Percentiles rank a stretch among this genome's conserved stretches.
These are phyloP conservation scores for Ramphastos sulfuratus DNA, from an alignment of 2,113 vertebrate species.

Conservation along the genomic window DNA sequence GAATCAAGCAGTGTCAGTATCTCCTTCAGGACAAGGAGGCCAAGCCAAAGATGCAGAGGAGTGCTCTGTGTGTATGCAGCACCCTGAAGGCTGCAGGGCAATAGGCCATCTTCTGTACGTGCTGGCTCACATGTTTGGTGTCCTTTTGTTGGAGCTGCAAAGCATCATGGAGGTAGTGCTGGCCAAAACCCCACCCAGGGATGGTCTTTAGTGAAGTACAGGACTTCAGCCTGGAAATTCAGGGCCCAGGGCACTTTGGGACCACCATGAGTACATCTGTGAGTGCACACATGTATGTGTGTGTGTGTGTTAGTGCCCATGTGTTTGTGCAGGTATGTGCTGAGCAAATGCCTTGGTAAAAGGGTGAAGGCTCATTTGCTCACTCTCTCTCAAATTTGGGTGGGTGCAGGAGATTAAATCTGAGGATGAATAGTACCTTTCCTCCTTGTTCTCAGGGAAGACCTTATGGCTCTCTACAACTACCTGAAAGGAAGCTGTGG, in stretches of 20 bases:
- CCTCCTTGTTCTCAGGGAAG: background rate
- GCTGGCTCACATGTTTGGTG: background rate
- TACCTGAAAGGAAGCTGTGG: background rate
- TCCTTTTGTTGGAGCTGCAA: background rate
- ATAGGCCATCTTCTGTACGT: background rate
- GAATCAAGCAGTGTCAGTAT: background rate
- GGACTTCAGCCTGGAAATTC: background rate
- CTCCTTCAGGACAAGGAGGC: background rate
- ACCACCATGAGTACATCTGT: background rate
- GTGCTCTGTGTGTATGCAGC: background rate
- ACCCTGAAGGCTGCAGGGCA: background rate
- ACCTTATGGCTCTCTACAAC: background rate
- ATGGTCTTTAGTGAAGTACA: accelerated
- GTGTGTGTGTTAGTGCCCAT: background rate
- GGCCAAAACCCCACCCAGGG: background rate
- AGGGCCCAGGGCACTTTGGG: background rate
- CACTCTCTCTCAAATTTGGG: background rate
- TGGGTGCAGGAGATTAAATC: background rate
- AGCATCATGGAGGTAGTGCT: background rate
- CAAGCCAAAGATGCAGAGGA: background rate
- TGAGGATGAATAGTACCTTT: background rate
- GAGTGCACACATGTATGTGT: background rate
- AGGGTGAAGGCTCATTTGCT: background rate
- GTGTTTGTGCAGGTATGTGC: background rate
- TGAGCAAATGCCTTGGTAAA: background rate